phyloP scores from a whole-genome alignment of 35 echinoderm and acorn worm species.

The Ptychodera flava region DNA sequence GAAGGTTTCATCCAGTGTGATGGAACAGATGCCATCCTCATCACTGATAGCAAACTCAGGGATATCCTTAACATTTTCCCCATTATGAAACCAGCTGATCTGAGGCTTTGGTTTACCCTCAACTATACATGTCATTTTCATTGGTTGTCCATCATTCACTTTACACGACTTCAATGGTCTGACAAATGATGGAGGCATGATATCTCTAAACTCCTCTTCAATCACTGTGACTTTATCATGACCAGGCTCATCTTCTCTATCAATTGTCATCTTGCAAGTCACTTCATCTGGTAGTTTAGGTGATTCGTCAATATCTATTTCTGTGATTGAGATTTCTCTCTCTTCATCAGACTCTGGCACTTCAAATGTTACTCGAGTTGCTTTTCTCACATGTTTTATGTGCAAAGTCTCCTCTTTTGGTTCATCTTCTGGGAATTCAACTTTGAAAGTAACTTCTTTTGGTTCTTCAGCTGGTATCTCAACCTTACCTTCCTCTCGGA shows the following conservation, averaged over 20 bases:
- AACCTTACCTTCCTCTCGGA: neutral
- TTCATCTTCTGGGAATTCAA: neutral
- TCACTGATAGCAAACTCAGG: slow-evolving; percentile 82
- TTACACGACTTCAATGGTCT: slow-evolving; percentile 42
- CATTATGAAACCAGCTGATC: slow-evolving; percentile 84
- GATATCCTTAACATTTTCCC: slow-evolving; percentile 57
- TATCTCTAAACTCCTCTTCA: slow-evolving; percentile 19
- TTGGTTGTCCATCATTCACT: slow-evolving; percentile 65
- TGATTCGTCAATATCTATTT: neutral
- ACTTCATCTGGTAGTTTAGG: neutral
- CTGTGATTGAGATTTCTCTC: neutral
- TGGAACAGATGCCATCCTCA: slow-evolving; percentile 41
- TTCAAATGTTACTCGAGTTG: neutral
- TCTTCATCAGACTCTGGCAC: neutral
- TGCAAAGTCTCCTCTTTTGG: neutral
- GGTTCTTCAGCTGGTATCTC: neutral
- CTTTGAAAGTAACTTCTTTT: neutral
- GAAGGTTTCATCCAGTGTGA: slow-evolving; percentile 64
- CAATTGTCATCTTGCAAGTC: neutral
- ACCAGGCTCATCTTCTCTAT: neutral
- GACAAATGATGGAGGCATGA: slow-evolving; percentile 56
- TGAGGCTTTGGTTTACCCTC: slow-evolving; percentile 80
- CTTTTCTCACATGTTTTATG: neutral
- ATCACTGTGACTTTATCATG: slow-evolving; percentile 15
- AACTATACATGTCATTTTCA: slow-evolving; percentile 31